Evolutionary conservation across 2,113 vertebrate species (phyloP).

Genomic region (Pelodiscus sinensis): DNA sequence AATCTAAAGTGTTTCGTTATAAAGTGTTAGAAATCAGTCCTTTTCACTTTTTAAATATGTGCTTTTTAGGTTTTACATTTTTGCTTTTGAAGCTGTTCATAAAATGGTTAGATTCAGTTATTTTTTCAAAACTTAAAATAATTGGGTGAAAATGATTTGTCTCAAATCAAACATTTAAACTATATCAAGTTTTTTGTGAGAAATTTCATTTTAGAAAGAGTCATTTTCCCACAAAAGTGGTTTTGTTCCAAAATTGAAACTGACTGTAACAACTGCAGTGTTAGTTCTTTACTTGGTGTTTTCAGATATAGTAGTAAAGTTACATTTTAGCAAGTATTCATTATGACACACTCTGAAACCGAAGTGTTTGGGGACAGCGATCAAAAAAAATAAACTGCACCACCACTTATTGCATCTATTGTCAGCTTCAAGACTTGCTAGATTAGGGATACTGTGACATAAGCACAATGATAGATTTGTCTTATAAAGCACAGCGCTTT

Average conservation of each 20-base stretch:
- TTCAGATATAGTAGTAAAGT: not conserved
- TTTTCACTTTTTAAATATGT: not conserved
- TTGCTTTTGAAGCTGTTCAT: not conserved
- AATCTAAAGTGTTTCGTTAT: not conserved
- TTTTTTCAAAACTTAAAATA: not conserved
- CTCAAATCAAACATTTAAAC: not conserved
- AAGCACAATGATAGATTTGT: not conserved
- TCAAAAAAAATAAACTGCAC: not conserved
- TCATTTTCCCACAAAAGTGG: not conserved
- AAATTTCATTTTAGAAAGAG: not conserved
- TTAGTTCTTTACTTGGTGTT: not conserved
- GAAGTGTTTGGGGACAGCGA: not conserved
- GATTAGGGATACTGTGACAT: not conserved
- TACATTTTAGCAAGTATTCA: not conserved
- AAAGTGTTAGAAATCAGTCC: not conserved
- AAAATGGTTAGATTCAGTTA: not conserved
- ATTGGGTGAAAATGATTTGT: not conserved
- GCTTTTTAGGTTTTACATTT: not conserved
- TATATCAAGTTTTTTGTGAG: too few species aligned
- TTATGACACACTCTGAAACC: not conserved
- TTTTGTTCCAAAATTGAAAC: not conserved
- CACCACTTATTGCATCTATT: not conserved
- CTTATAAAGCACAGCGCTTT: not conserved
- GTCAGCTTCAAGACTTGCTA: not conserved
- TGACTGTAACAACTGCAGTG: not conserved